Evolutionary conservation across 2,888 invertebrate genomes (phyloP), one percentile per base, ranked within the genome.

Genomic region (Pollenia labialis): DNA sequence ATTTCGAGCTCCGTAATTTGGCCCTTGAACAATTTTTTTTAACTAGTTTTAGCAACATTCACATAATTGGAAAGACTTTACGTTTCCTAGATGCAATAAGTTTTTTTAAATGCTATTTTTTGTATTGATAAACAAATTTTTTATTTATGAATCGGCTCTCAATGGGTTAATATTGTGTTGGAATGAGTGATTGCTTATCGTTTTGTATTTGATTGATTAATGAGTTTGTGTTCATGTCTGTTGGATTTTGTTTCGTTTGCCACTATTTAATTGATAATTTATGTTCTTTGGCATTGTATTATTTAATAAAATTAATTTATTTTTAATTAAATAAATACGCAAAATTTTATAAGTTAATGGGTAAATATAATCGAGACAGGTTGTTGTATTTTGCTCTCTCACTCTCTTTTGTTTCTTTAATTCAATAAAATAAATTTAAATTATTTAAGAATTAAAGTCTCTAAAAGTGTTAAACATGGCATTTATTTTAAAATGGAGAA

Each of bases 241-340:
- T 44, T 18, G 6, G 50, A 3, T 9, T 40, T 74, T 9, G 7
- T 50, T 16, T 8, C 6, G 14, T 75, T 75, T 50, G 50, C 9
- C 50, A 75, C 40, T 16, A 40, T 16, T 40, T 56, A 68, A 77
- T 68, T 77, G 16, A 77, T 58, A 48, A 56, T 77, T 77, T 62
- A 46, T 60, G 48, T 54, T 32, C 18, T 32, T 60, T 40, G 4
- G 56, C 23, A 9, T 11, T 71, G 40, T 16, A 40, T 50, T 54
- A n/a, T 71, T 54, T 54, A 71, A 54, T 44, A 16, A 14, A 54
- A 44, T 71, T 40, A 71, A 71, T 71, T 42, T 18, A 71, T 42
- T 10, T 23, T 40, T 68, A 52, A 68, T 68, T 32, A 68, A n/a
- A 50, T 68, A 18, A 42, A 16, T 16, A 32, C 14, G 12, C 14